These are phyloP conservation scores for Chloromyia formosa DNA, from an alignment of 2,888 invertebrate species.

Conservation along the genomic window DNA sequence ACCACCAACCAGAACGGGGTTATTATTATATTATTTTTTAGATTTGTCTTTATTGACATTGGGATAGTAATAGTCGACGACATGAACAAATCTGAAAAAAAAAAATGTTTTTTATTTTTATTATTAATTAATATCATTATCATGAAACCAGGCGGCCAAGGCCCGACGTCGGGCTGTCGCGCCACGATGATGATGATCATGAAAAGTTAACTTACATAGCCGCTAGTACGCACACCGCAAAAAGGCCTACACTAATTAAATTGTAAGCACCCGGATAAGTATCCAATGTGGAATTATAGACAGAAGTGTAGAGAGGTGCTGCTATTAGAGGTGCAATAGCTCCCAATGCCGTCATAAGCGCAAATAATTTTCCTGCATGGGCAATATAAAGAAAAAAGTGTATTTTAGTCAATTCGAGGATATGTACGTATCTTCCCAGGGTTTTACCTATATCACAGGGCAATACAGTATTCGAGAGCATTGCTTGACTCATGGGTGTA, in stretches of 20 bases:
- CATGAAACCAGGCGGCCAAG: no score
- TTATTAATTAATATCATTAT: background rate
- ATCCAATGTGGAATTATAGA: constrained; percentile 70
- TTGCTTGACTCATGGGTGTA: constrained; percentile 63
- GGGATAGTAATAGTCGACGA: constrained; percentile 1
- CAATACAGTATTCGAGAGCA: constrained; percentile 60
- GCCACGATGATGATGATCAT: no score
- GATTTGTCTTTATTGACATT: background rate
- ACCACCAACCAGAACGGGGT: no score
- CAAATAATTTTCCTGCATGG: constrained; percentile 71
- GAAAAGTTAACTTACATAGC: constrained; percentile 17
- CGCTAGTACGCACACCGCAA: constrained; percentile 33
- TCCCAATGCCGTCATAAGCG: constrained; percentile 73
- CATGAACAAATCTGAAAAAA: constrained; percentile 32
- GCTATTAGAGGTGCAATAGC: constrained; percentile 70
- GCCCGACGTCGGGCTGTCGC: no score
- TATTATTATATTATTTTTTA: no score
- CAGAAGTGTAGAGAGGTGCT: constrained; percentile 70
- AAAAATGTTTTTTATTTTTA: no score
- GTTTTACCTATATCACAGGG: constrained; percentile 63
- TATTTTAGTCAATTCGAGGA: background rate
- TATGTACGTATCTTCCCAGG: background rate
- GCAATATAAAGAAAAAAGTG: no score
- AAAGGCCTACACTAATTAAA: constrained; percentile 25
- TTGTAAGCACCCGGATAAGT: constrained; percentile 63